Percentiles rank a stretch among this genome's conserved stretches.
Evolutionary conservation across 2,888 invertebrate genomes (phyloP).

Genomic region (Dendrolimus houi): DNA sequence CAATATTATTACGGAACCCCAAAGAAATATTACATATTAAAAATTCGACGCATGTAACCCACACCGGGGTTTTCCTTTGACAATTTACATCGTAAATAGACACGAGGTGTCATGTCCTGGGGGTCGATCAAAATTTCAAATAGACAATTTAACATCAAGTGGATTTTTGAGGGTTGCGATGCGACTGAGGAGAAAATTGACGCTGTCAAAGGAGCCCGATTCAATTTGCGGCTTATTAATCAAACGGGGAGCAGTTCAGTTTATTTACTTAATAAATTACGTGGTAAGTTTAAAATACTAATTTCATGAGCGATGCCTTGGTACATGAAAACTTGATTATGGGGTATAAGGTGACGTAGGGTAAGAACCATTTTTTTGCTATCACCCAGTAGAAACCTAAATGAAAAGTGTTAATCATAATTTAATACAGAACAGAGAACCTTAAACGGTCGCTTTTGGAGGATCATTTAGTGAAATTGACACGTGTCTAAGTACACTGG

Average conservation of each 20-base stretch:
- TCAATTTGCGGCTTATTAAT: constrained; percentile 72
- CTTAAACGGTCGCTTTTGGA: no score
- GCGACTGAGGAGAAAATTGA: constrained; percentile 68
- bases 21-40: constrained; percentile 1
- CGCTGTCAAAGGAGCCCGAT: constrained; percentile 67
- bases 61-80: constrained; percentile 42
- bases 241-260: constrained; percentile 35
- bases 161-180: constrained; percentile 64
- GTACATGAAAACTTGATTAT: no score
- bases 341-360: no score
- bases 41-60: constrained; percentile 39
- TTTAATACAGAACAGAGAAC: no score
- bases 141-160: constrained; percentile 52
- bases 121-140: constrained; percentile 73
- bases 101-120: constrained; percentile 64
- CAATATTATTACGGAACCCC: no score
- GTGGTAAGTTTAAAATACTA: neutral
- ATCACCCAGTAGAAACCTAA: no score
- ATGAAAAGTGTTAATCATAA: no score
- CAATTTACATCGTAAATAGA: constrained; percentile 74
- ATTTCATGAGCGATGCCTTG: no score
- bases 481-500: no score
- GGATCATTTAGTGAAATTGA: no score
- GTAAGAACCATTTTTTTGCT: no score
- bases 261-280: constrained; percentile 40